These are phyloP conservation scores for Cecidostiba fungosa DNA, from an alignment of 2,888 invertebrate genomes.

Conservation along the genomic window DNA sequence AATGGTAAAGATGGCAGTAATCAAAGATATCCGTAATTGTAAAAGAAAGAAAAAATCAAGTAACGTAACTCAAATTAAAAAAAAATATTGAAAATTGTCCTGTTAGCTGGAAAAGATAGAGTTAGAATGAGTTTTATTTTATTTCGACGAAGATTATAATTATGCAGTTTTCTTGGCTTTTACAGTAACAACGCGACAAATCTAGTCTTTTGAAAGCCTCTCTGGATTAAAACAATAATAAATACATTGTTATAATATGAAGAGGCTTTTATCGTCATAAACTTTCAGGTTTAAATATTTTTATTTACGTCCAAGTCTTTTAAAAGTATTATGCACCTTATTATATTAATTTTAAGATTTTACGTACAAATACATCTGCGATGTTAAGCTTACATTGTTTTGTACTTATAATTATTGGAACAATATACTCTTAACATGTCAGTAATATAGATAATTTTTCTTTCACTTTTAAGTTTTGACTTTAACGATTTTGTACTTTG, in stretches of 20 bases:
- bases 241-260: not conserved
- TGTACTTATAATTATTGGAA: conserved; percentile 41
- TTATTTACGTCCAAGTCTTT: conserved; percentile 1
- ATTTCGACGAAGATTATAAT: not conserved
- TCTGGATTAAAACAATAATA: conserved; percentile 10
- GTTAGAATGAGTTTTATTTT: conserved; percentile 26
- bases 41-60: not conserved
- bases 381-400: conserved; percentile 41
- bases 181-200: not conserved
- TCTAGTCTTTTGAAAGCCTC: conserved; percentile 45
- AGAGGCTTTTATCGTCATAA: conserved; percentile 31
- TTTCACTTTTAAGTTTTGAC: conserved; percentile 36
- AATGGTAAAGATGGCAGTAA: conserved; percentile 11
- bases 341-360: conserved; percentile 41
- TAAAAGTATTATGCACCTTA: conserved; percentile 30
- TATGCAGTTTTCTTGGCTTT: not conserved
- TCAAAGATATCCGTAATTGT: conserved; percentile 20
- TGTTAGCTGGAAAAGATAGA: not conserved
- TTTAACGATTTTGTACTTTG: conserved; percentile 51
- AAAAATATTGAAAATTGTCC: not conserved
- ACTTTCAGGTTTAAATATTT: conserved; percentile 15
- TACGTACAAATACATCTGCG: conserved; percentile 35
- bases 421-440: conserved; percentile 52
- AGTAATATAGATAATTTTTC: conserved; percentile 36
- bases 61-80: not conserved